Evolutionary conservation across 1,140 invertebrate genomes (phyloP).

Genomic region (Lutraria rhynchaena): DNA sequence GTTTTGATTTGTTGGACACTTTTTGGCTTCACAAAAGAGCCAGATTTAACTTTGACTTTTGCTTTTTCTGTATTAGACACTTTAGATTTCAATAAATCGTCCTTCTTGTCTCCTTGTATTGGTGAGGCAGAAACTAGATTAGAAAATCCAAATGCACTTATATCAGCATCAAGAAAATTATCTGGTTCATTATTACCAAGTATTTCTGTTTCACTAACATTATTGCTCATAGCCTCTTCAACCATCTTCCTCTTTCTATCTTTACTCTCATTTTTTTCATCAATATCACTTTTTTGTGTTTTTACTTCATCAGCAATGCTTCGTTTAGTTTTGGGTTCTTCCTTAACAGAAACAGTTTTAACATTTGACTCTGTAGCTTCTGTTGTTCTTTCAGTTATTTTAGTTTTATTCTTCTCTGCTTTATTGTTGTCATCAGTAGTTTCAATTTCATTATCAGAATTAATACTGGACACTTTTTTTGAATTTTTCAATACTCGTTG

Average conservation of each 20-base stretch:
- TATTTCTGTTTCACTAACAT: neutral
- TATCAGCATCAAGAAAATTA: conserved; percentile 19
- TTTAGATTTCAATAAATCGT: neutral
- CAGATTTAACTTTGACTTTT: conserved; percentile 5
- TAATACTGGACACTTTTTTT: neutral
- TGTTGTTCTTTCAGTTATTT: too few relatives aligned
- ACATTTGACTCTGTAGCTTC: too few relatives aligned
- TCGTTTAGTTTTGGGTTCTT: too few relatives aligned
- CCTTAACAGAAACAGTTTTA: too few relatives aligned
- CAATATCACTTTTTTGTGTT: neutral
- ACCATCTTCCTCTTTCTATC: neutral
- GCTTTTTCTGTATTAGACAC: neutral
- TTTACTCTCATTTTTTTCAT: conserved; percentile 15
- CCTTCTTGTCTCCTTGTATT: conserved; percentile 17
- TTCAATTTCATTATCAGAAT: too few relatives aligned
- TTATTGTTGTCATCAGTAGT: too few relatives aligned
- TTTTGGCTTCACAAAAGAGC: neutral
- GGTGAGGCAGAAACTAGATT: conserved; percentile 50
- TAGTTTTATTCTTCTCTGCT: too few relatives aligned
- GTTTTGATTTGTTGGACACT: neutral
- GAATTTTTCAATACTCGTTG: conserved; percentile 14
- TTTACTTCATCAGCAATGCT: too few relatives aligned
- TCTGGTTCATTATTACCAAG: neutral
- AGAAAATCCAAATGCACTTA: conserved; percentile 54
- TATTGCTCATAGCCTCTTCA: neutral